Base-by-base conservation (phyloP, 2,888 invertebrate genomes). In the Erebia ligea region DNA sequence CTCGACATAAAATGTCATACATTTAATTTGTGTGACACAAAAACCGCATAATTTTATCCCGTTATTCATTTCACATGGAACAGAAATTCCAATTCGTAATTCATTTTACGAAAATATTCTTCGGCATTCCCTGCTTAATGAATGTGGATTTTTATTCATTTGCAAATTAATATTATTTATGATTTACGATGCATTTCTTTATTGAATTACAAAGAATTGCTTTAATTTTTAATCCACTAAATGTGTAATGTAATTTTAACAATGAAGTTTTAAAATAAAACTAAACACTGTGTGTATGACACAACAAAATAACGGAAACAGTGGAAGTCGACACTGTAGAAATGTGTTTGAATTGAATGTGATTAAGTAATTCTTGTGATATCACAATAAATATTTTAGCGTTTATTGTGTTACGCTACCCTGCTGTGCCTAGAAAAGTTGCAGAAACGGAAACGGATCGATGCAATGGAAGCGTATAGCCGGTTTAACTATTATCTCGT, bases 1-100 rank as follows among this genome's bases (percentile, higher is more conserved):
- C 17, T 19, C 21, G 62, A 45, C 17, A 48, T 48, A 71, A 69
- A 72, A 62, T 62, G 57, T 45, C 57, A 0, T 57, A 58, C 69
- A 58, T 69, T 72, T 69, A 63, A 66, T 72, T 67, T 56, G 54
- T 70, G 61, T 67, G 56, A 65, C 67, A 64, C 54, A 65, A 67
- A 70, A 61, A 71, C 68, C 68, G 71, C 71, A 71, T 68, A 67
- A 71, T 59, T 71, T 71, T 64, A 64, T 64, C 64, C 15, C 68
- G 64, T 70, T 71, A 68, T 71, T 70, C 67, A 70, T 67, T 67
- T 67, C 62, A 62, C 64, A 70, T 70, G 67, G 62, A 67, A 69
- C 58, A 59, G 59, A 61, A 64, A 67, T 67, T 70, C 56, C 50
- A 56, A 62, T 57, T 70, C 50, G 67, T 62, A 57, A 70, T 70